These are phyloP conservation scores for Pollenia labialis DNA, from an alignment of 2,888 invertebrate genomes.

Conservation along the genomic window DNA sequence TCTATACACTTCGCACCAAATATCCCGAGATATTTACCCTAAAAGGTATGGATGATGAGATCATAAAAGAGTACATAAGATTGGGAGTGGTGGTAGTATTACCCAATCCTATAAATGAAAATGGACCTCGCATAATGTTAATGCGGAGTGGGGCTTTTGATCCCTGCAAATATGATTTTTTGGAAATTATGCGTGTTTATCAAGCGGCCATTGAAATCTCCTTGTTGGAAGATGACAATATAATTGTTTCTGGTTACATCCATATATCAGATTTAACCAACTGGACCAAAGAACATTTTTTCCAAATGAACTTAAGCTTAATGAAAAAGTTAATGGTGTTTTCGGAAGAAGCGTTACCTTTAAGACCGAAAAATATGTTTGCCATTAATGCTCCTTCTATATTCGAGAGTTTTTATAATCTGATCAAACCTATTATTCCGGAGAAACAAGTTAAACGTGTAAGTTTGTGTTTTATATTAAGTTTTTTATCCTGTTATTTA, in stretches of 20 bases:
- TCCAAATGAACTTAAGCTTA: slow-evolving; percentile 86
- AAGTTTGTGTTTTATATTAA: slow-evolving; percentile 76
- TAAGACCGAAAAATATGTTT: slow-evolving; percentile 86
- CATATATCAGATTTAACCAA: slow-evolving; percentile 86
- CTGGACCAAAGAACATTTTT: slow-evolving; percentile 85
- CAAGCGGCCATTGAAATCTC: slow-evolving; percentile 86
- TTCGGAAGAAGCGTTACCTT: slow-evolving; percentile 86
- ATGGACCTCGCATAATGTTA: slow-evolving; percentile 85
- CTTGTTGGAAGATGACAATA: slow-evolving; percentile 86
- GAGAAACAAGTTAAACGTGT: slow-evolving; percentile 87
- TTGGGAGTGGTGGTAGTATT: slow-evolving; percentile 76
- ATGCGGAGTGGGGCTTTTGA: slow-evolving; percentile 85
- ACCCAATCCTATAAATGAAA: slow-evolving; percentile 81
- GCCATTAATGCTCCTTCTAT: slow-evolving; percentile 86
- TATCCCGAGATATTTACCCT: slow-evolving; percentile 85
- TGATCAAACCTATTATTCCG: slow-evolving; percentile 86
- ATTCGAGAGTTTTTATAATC: slow-evolving; percentile 86
- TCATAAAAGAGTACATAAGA: slow-evolving; percentile 73
- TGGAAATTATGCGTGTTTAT: slow-evolving; percentile 85
- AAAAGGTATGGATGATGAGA: slow-evolving; percentile 76
- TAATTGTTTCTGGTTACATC: slow-evolving; percentile 84
- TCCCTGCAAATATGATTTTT: slow-evolving; percentile 84
- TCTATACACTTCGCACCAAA: slow-evolving; percentile 85
- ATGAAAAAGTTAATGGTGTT: slow-evolving; percentile 86
- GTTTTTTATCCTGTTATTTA: not conserved